Percentiles rank a stretch among this genome's conserved stretches.
Evolutionary conservation across 2,797 vertebrate genomes (phyloP).

Genomic region (Todus mexicanus): DNA sequence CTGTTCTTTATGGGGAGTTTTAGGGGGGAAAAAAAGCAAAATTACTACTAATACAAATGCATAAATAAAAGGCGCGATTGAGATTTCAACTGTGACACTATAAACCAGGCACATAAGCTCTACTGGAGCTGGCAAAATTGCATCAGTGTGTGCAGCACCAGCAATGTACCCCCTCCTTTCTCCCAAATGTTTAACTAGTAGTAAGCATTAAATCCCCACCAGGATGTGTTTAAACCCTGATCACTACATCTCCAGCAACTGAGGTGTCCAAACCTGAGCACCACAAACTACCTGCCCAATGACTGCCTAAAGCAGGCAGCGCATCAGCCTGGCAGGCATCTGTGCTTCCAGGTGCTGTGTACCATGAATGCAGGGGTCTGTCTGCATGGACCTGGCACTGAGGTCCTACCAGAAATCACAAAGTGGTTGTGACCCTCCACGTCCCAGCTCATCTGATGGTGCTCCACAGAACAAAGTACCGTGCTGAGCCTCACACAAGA

Average conservation of each 20-base stretch:
- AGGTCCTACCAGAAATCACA: not conserved
- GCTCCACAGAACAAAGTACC: rapidly evolving
- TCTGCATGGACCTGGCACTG: rapidly evolving
- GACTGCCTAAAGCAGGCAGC: too few relatives aligned
- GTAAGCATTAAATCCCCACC: not conserved
- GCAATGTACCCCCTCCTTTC: not conserved
- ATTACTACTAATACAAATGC: not conserved
- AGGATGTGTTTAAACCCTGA: not conserved
- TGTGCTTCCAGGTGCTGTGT: rapidly evolving
- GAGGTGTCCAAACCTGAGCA: not conserved
- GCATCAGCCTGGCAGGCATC: not conserved
- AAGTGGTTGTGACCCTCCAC: not conserved
- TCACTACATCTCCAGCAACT: not conserved
- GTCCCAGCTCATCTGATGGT: not conserved
- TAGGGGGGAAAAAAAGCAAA: not conserved
- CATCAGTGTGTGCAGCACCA: not conserved
- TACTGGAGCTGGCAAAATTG: not conserved
- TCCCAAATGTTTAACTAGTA: not conserved
- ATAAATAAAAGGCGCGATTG: not conserved
- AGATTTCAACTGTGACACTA: not conserved
- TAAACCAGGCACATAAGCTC: not conserved
- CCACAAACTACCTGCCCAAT: not conserved
- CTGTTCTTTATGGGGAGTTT: not conserved
- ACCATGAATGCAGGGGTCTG: rapidly evolving
- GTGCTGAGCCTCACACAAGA: not conserved